Conservation (phyloP, 2,113 vertebrate species). For the Calypte anna region DNA sequence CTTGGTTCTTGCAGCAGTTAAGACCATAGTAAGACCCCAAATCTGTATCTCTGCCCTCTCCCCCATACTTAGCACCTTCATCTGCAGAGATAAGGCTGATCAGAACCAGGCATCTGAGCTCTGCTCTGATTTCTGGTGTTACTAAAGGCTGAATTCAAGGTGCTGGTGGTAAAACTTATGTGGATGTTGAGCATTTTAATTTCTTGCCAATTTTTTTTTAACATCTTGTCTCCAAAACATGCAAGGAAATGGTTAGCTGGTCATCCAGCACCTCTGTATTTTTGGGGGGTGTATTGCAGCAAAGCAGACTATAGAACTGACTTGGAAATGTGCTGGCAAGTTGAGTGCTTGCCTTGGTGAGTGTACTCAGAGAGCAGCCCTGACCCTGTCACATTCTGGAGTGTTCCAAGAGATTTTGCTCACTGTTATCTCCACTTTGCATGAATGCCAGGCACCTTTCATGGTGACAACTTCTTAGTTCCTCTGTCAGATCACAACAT, state of each 20-base stretch:
- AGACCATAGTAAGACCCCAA: neutral
- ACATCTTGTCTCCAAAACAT: rapidly evolving
- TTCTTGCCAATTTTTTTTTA: neutral
- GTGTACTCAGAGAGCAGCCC: rapidly evolving
- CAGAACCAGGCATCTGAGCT: neutral
- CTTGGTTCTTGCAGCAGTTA: neutral
- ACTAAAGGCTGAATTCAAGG: neutral
- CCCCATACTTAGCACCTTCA: rapidly evolving
- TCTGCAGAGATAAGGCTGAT: neutral
- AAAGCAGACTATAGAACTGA: neutral
- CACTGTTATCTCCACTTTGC: neutral
- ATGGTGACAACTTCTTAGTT: neutral
- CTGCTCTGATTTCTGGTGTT: neutral
- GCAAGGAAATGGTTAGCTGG: neutral
- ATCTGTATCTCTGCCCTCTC: neutral
- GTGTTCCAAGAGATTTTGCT: neutral
- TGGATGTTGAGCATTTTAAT: neutral
- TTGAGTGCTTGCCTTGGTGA: neutral
- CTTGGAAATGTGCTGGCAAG: neutral
- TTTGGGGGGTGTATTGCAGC: neutral
- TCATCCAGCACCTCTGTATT: neutral
- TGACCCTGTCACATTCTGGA: neutral
- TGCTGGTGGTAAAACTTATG: neutral
- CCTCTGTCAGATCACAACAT: neutral
- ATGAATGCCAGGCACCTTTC: neutral